phyloP scores from a whole-genome alignment of 2,113 vertebrate genomes.

The Tylochromis polylepis region DNA sequence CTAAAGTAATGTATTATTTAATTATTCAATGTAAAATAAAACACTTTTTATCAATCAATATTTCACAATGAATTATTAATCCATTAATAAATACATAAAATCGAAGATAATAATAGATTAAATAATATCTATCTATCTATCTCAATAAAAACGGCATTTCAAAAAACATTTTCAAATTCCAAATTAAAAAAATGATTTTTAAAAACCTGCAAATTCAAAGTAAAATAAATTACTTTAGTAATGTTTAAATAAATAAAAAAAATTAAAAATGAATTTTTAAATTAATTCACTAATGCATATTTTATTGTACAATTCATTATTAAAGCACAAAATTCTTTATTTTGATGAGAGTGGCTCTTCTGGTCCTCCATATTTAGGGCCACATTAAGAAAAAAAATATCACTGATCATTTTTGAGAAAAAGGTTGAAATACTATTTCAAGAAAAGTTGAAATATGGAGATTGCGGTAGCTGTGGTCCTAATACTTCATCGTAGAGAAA shows the following conservation, averaged over 20 bases:
- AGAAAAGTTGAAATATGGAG: not conserved
- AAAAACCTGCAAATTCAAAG: not conserved
- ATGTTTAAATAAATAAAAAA: not conserved
- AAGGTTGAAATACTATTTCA: not conserved
- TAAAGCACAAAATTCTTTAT: not conserved
- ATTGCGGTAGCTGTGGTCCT: not conserved
- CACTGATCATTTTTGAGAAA: not conserved
- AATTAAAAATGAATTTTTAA: not conserved
- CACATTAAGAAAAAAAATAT: not conserved
- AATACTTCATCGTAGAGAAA: not conserved
- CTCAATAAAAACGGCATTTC: not conserved
- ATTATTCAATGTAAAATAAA: not conserved
- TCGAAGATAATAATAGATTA: no score
- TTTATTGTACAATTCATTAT: not conserved
- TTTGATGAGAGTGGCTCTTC: not conserved
- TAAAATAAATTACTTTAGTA: not conserved
- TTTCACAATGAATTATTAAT: not conserved
- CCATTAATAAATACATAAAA: not conserved
- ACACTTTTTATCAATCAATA: not conserved
- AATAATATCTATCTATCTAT: no score
- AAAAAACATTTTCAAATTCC: not conserved
- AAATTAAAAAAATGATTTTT: not conserved
- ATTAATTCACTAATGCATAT: not conserved
- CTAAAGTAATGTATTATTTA: not conserved
- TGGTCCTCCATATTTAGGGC: not conserved